Conservation (phyloP, 2,888 invertebrate species). For the Sminthurinus aureus region DNA sequence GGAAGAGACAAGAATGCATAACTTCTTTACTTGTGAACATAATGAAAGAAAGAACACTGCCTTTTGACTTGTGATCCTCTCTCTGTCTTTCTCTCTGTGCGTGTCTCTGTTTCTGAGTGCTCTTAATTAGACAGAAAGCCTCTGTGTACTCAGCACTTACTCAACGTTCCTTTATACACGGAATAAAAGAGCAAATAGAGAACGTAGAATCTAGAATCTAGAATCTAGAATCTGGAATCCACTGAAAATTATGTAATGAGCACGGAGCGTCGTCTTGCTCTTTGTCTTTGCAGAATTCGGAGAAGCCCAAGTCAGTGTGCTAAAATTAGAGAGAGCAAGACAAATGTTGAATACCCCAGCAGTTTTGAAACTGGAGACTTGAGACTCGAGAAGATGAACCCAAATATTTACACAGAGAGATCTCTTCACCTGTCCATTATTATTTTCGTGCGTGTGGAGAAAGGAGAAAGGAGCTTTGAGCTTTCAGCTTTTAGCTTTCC, state of each 20-base stretch:
- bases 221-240: too few species aligned
- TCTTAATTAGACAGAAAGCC: too few species aligned
- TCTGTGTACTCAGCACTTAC: too few species aligned
- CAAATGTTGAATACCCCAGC: too few species aligned
- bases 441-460: not conserved
- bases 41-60: not conserved
- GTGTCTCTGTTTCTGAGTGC: not conserved
- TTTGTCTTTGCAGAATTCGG: too few species aligned
- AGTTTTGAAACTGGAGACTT: not conserved
- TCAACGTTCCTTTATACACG: too few species aligned
- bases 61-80: not conserved
- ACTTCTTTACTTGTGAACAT: not conserved
- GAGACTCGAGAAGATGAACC: slow-evolving; percentile 6
- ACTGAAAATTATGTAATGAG: too few species aligned
- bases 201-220: too few species aligned
- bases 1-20: not conserved
- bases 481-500: not conserved
- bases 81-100: not conserved
- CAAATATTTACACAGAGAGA: slow-evolving; percentile 25
- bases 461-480: too few species aligned
- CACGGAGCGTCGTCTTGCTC: too few species aligned
- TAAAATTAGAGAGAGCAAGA: not conserved
- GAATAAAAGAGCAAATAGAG: too few species aligned
- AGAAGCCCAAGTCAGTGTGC: not conserved
- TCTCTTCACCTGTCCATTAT: slow-evolving; percentile 28